These are phyloP conservation scores for Temnothorax ravouxi DNA, from an alignment of 2,888 invertebrate genomes.

Conservation along the genomic window DNA sequence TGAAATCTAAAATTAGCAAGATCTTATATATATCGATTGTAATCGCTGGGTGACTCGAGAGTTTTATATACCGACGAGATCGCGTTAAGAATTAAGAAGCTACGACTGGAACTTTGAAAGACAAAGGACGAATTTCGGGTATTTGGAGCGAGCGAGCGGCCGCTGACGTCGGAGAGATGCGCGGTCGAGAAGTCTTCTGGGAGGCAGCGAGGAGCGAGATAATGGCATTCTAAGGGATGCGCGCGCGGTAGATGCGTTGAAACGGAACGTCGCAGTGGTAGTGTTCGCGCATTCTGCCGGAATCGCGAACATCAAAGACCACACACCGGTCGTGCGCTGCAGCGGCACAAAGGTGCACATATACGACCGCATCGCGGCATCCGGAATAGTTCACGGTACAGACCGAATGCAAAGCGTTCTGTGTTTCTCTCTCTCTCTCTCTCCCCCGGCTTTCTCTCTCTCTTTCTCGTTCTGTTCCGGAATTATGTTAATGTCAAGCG, in stretches of 20 bases:
- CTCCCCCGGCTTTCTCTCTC: not conserved
- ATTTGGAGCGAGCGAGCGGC: slow-evolving; percentile 8
- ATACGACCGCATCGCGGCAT: slow-evolving; percentile 32
- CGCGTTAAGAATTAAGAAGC: not conserved
- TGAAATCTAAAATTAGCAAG: not conserved
- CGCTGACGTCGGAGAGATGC: slow-evolving; percentile 6
- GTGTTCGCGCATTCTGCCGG: slow-evolving; percentile 23
- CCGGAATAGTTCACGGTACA: slow-evolving; percentile 29
- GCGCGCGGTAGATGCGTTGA: slow-evolving; percentile 7
- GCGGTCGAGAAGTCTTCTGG: slow-evolving; percentile 28
- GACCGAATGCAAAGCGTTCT: slow-evolving; percentile 40
- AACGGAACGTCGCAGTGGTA: slow-evolving; percentile 15
- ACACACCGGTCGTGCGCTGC: slow-evolving; percentile 11
- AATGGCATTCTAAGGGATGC: slow-evolving; percentile 36
- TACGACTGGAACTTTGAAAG: not conserved
- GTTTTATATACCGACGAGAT: not conserved
- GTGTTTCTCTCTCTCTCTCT: not conserved
- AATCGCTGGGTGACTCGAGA: not conserved
- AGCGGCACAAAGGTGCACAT: slow-evolving; percentile 40
- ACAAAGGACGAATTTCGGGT: slow-evolving; percentile 27
- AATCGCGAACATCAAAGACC: slow-evolving; percentile 43
- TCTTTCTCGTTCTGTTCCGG: not conserved
- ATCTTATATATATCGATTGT: not conserved
- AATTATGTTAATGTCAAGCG: slow-evolving; percentile 48
- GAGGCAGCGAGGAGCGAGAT: slow-evolving; percentile 13